Base-by-base conservation (phyloP, 2,888 invertebrate species). In the Pardosa pseudoannulata region DNA sequence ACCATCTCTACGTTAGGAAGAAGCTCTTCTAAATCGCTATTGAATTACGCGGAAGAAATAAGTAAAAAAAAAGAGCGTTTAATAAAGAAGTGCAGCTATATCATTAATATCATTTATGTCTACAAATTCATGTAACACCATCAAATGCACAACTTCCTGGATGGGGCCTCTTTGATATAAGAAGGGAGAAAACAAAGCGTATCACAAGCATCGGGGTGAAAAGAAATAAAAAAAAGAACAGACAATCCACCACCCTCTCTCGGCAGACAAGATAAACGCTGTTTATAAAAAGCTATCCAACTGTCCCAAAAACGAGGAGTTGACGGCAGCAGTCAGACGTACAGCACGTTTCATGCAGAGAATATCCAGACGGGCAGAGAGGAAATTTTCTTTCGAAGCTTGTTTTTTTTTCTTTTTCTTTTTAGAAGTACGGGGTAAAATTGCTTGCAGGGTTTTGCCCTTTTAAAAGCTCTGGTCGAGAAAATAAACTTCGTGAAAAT, bases 271-370 rank as follows among this genome's bases (percentile, higher is more conserved):
- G 82, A 82, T 82, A 82, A 82, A 82, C 50, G 70, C 76, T 71
- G 82, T 82, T 82, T 82, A 82, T 82, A 82, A 82, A 82, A 82
- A 82, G 82, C 62, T 64, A 32, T 74, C 23, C 39, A 39, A 23
- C 71, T 82, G 82, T 82, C 82, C 41, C 71, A 62, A 75, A 75
- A 64, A 46, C 28, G 74, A 68, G 62, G 82, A 64, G 71, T 41
- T 82, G 82, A 76, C 56, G 73, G 56, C 56, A 23, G 80, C 67
- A 75, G 75, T 71, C 23, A 82, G 82, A 82, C 82, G 76, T 41
- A 64, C 70, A 76, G 41, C 82, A 82, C 76, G 11, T 19, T 56
- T 56, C 23, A 23, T 19, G 5, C 56, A 56, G 56, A 56, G 56
- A 56, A 23, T 19, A 56, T 23, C 56, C 56, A 56, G 56, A 23